phyloP scores from a whole-genome alignment of 2,797 vertebrate species.

The Danio kyathit region DNA sequence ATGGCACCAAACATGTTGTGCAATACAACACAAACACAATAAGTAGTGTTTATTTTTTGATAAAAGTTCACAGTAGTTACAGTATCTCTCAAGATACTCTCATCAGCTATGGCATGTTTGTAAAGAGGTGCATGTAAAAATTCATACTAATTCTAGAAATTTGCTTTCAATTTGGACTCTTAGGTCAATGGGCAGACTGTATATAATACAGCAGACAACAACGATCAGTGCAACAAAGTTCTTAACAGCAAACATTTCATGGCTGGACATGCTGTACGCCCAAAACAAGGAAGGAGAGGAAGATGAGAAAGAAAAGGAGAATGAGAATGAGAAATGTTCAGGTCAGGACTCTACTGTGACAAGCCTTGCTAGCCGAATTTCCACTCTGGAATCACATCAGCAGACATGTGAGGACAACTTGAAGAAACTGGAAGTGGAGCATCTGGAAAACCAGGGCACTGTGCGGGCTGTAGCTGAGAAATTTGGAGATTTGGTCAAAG shows the following conservation, averaged over 20 bases:
- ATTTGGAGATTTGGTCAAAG: slow-evolving; percentile 89
- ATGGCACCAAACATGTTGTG: too few relatives aligned
- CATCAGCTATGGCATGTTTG: neutral
- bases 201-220: slow-evolving; percentile 85
- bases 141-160: neutral
- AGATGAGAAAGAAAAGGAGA: slow-evolving; percentile 79
- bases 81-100: too few relatives aligned
- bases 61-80: too few relatives aligned
- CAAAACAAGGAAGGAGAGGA: slow-evolving; percentile 82
- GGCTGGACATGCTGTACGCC: slow-evolving; percentile 95
- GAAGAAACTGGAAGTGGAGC: slow-evolving; percentile 86
- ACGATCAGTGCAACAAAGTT: slow-evolving; percentile 89
- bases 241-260: slow-evolving; percentile 93
- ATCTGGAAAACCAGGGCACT: slow-evolving; percentile 90
- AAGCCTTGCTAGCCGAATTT: slow-evolving; percentile 89
- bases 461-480: slow-evolving; percentile 91
- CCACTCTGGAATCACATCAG: slow-evolving; percentile 88
- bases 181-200: slow-evolving; percentile 86
- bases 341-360: slow-evolving; percentile 80
- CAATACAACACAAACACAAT: too few relatives aligned
- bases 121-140: neutral
- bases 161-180: slow-evolving; percentile 4
- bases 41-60: too few relatives aligned
- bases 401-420: slow-evolving; percentile 86
- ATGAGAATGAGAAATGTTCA: slow-evolving; percentile 73